Evolutionary conservation across 2,888 invertebrate genomes (phyloP).

Genomic region (Lamproptera curius): DNA sequence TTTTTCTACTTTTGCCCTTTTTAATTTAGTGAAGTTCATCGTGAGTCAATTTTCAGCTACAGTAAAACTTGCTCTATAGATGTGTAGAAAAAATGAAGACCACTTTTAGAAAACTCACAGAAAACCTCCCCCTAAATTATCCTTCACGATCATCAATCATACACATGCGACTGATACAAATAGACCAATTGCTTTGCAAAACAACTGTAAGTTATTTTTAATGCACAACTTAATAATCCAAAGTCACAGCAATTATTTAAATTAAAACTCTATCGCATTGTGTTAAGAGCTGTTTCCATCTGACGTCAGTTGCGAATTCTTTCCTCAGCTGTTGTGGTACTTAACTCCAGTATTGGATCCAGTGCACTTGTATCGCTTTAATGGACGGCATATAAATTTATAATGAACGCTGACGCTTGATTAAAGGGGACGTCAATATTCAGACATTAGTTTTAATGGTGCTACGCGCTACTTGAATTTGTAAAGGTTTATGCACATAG

Average conservation of each 20-base stretch:
- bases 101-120: no score
- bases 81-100: no score
- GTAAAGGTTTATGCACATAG: constrained; percentile 2
- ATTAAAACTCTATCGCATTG: no score
- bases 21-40: no score
- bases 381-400: constrained; percentile 11
- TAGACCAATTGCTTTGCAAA: constrained; percentile 4
- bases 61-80: no score
- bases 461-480: constrained; percentile 10
- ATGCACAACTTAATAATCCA: no score
- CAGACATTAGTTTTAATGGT: constrained; percentile 12
- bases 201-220: neutral
- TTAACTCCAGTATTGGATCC: neutral
- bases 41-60: no score
- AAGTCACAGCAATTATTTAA: no score
- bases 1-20: no score
- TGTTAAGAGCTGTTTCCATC: no score
- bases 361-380: constrained; percentile 11
- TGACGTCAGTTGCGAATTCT: neutral
- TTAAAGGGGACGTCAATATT: constrained; percentile 10
- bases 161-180: neutral
- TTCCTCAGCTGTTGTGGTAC: neutral
- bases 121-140: no score
- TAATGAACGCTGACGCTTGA: constrained; percentile 10
- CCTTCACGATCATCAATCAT: constrained; percentile 6